These are phyloP conservation scores for Camponotus pennsylvanicus DNA, from an alignment of 1,140 invertebrate species.

Conservation along the genomic window DNA sequence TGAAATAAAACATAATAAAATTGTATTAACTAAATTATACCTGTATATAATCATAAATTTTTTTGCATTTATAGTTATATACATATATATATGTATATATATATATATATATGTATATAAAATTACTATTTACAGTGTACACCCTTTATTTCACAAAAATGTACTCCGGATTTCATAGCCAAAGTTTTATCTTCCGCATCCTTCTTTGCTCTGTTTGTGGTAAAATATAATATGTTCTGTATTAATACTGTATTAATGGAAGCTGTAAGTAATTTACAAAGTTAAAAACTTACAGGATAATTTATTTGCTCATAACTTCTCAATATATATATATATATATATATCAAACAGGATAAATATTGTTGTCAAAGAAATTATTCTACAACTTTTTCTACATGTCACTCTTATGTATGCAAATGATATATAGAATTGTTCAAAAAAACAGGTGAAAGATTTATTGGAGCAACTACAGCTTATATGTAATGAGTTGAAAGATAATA, in stretches of 20 bases:
- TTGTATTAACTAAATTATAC: no score
- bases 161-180: background rate
- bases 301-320: background rate
- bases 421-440: background rate
- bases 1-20: no score
- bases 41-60: no score
- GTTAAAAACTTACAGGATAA: background rate
- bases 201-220: background rate
- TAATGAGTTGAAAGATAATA: constrained; percentile 11
- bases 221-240: background rate
- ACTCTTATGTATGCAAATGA: background rate
- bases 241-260: no score
- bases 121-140: constrained; percentile 5
- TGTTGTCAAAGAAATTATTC: background rate
- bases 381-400: background rate
- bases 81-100: no score
- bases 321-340: background rate
- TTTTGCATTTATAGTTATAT: no score
- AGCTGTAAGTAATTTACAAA: background rate
- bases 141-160: background rate
- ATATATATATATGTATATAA: no score
- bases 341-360: background rate
- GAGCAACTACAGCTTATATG: background rate
- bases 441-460: constrained; percentile 7
- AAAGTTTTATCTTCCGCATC: background rate